These are phyloP conservation scores for Tetropium fuscum DNA, from an alignment of 2,888 invertebrate genomes.

Conservation along the genomic window DNA sequence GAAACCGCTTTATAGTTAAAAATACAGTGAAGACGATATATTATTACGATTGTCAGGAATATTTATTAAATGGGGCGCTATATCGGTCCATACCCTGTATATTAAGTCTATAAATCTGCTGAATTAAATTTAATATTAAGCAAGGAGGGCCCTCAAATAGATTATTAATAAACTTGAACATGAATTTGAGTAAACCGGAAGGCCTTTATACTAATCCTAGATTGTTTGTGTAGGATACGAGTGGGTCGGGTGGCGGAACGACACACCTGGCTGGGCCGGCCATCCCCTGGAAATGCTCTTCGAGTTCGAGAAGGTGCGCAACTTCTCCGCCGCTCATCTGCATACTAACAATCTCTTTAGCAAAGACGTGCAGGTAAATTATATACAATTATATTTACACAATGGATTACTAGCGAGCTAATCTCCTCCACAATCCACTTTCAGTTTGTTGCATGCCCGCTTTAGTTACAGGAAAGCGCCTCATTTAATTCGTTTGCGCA, in stretches of 20 bases:
- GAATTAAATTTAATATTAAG: too few species aligned
- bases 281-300: conserved; percentile 80
- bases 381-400: conserved; percentile 16
- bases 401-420: not conserved
- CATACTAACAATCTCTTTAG: conserved; percentile 83
- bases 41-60: too few species aligned
- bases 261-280: conserved; percentile 72
- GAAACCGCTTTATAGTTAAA: too few species aligned
- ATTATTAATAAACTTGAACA: conserved; percentile 1
- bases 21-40: too few species aligned
- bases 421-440: not conserved
- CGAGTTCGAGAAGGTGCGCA: conserved; percentile 82
- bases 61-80: too few species aligned
- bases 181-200: not conserved
- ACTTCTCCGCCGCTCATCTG: conserved; percentile 80
- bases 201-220: not conserved
- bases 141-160: too few species aligned
- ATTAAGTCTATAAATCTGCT: too few species aligned
- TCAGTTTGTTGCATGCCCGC: not conserved
- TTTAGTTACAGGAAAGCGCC: not conserved
- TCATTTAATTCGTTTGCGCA: not conserved
- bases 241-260: conserved; percentile 88
- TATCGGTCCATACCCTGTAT: too few species aligned
- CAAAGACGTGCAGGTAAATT: conserved; percentile 78
- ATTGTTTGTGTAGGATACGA: conserved; percentile 73